Evolutionary conservation across 35 echinoderm and acorn worm genomes (phyloP).

Genomic region (Apostichopus japonicus): DNA sequence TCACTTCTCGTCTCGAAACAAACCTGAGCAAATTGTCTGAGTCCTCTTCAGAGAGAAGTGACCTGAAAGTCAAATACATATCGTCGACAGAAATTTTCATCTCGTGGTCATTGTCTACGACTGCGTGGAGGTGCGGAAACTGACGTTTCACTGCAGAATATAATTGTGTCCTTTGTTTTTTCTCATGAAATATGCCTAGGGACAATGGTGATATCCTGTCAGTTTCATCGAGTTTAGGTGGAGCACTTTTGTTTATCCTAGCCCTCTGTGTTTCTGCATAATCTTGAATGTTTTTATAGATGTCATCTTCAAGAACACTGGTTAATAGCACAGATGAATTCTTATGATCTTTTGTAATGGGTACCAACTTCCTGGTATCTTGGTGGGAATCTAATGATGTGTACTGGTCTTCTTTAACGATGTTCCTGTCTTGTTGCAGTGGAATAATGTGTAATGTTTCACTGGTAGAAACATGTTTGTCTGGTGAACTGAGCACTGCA

Average conservation of each 20-base stretch:
- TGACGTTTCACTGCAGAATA: constrained; percentile 61
- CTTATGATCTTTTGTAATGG: not conserved
- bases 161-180: constrained; percentile 55
- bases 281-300: not conserved
- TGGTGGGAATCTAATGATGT: not conserved
- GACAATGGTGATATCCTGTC: not conserved
- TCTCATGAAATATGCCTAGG: constrained; percentile 64
- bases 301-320: not conserved
- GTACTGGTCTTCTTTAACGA: not conserved
- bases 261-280: not conserved
- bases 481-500: not conserved
- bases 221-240: not conserved
- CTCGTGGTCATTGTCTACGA: not conserved
- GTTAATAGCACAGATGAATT: not conserved
- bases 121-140: constrained; percentile 75
- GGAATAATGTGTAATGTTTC: not conserved
- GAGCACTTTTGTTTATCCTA: not conserved
- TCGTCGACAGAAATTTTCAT: constrained; percentile 57
- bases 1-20: constrained; percentile 39
- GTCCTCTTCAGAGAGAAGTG: constrained; percentile 35
- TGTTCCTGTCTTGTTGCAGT: not conserved
- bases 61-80: constrained; percentile 40
- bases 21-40: constrained; percentile 58
- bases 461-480: not conserved
- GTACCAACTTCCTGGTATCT: not conserved